phyloP scores from a whole-genome alignment of 2,888 invertebrate species.

The Vesta saturnalis region DNA sequence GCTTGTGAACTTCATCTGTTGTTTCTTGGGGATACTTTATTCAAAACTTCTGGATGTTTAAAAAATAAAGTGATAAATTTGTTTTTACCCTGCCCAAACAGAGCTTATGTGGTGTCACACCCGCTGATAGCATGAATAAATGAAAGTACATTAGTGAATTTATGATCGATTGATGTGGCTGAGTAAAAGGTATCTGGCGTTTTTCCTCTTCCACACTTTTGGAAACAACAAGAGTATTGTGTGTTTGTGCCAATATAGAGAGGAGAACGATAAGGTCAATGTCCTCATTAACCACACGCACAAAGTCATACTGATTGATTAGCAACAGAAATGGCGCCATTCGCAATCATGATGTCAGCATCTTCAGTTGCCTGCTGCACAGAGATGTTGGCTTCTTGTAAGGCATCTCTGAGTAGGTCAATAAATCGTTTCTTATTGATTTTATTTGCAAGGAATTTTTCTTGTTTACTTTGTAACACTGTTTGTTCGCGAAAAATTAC shows the following conservation, averaged over 20 bases:
- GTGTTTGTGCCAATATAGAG: conserved; percentile 24
- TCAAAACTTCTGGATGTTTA: neutral
- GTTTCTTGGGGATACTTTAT: neutral
- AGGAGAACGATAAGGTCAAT: conserved; percentile 46
- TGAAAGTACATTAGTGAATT: neutral
- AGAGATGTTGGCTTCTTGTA: conserved; percentile 25
- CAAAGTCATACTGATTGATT: conserved; percentile 19
- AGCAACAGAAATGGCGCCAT: conserved; percentile 36
- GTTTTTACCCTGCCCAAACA: neutral
- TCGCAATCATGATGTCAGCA: conserved; percentile 39
- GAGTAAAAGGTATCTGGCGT: neutral
- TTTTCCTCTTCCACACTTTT: conserved; percentile 30
- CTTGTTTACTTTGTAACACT: conserved; percentile 36
- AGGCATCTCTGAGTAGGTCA: conserved; percentile 33
- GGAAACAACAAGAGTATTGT: conserved; percentile 19
- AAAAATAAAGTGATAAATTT: neutral
- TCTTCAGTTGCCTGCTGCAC: conserved; percentile 38
- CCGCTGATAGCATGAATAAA: neutral
- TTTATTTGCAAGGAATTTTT: conserved; percentile 44
- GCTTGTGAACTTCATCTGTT: neutral
- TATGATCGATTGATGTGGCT: conserved; percentile 7
- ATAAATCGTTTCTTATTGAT: conserved; percentile 45
- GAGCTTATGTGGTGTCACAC: neutral
- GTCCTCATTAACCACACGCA: conserved; percentile 39
- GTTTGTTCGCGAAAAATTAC: conserved; percentile 38